phyloP scores from a whole-genome alignment of 2,797 vertebrate species.

The Holocentrus rufus region DNA sequence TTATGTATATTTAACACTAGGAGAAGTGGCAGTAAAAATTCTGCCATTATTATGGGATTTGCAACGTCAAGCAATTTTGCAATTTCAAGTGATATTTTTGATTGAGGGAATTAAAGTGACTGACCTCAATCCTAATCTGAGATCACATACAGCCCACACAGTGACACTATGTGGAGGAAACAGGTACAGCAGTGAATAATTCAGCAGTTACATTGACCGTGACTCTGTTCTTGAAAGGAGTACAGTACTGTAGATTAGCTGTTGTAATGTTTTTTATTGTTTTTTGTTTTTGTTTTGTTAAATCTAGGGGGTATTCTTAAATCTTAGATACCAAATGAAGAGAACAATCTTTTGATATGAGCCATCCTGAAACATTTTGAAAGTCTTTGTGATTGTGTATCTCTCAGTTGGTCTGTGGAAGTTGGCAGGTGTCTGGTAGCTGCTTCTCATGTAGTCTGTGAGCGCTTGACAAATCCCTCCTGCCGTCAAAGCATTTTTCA shows the following conservation, averaged over 20 bases:
- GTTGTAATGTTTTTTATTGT: background rate
- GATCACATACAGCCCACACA: constrained; percentile 32
- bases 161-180: constrained; percentile 68
- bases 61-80: background rate
- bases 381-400: background rate
- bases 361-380: background rate
- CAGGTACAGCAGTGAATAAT: constrained; percentile 41
- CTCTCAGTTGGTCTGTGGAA: background rate
- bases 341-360: background rate
- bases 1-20: background rate
- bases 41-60: background rate
- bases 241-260: background rate
- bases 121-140: background rate
- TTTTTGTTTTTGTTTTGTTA: too few relatives aligned
- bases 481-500: background rate
- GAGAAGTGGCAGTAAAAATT: background rate
- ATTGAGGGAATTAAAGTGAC: background rate
- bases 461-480: background rate
- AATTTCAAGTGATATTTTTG: background rate
- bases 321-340: background rate
- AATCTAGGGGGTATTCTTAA: background rate
- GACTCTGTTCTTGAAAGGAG: background rate
- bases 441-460: background rate
- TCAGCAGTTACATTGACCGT: background rate
- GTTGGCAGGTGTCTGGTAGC: background rate